These are phyloP conservation scores for Turnix velox DNA, from an alignment of 2,113 vertebrate species.

Conservation along the genomic window DNA sequence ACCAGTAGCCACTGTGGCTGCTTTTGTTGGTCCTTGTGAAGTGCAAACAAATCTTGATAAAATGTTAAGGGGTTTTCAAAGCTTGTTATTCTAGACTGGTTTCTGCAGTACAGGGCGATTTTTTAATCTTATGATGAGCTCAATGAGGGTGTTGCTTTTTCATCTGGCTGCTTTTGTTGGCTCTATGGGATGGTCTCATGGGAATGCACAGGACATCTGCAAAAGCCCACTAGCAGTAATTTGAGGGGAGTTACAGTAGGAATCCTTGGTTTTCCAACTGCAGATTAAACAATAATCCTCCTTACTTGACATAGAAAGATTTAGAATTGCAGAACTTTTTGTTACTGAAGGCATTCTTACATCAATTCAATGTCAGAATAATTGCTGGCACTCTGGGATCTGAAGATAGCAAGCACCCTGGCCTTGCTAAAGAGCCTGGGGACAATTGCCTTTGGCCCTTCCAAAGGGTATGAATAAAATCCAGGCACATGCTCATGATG, in stretches of 20 bases:
- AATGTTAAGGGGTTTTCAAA: neutral
- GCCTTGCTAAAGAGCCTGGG: neutral
- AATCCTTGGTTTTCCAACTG: neutral
- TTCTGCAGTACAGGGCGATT: neutral
- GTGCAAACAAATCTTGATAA: neutral
- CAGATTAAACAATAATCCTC: neutral
- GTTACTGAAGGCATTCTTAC: neutral
- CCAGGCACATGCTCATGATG: fast-evolving
- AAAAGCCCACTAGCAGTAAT: neutral
- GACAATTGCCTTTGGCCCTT: neutral
- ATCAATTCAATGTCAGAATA: neutral
- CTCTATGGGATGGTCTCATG: neutral
- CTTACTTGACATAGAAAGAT: neutral
- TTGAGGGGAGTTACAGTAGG: neutral
- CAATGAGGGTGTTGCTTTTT: neutral
- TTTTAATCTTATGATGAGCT: neutral
- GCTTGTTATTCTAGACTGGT: neutral
- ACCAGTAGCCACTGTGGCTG: too few species aligned
- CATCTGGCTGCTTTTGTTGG: neutral
- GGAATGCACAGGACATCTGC: neutral
- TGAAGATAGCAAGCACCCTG: neutral
- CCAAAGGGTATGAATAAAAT: neutral
- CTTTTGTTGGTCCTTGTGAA: neutral
- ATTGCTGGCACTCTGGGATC: neutral
- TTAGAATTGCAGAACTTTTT: neutral